phyloP scores from a whole-genome alignment of 1,140 invertebrate genomes.

The Drosophila yakuba region DNA sequence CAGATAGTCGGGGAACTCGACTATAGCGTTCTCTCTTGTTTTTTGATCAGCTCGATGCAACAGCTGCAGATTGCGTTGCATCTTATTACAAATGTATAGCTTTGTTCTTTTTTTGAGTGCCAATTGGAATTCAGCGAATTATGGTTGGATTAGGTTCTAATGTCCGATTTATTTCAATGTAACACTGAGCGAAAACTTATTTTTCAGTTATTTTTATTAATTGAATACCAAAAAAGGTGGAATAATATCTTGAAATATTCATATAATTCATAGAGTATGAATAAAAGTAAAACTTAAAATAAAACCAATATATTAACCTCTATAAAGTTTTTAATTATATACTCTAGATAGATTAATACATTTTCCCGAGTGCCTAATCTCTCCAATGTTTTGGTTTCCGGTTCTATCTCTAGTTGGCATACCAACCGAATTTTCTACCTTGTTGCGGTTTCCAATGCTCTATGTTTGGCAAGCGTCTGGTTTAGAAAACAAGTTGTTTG shows the following conservation, averaged over 20 bases:
- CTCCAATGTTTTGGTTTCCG: neutral
- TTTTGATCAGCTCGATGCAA: slow-evolving; percentile 23
- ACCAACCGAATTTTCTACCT: slow-evolving; percentile 8
- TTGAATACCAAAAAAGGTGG: no score
- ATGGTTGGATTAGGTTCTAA: neutral
- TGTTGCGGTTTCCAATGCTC: slow-evolving; percentile 7
- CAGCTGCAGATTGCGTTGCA: slow-evolving; percentile 13
- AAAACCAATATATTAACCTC: no score
- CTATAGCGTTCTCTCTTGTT: no score
- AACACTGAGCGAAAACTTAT: no score
- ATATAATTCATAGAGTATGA: no score
- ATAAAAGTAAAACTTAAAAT: no score
- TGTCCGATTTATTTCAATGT: neutral
- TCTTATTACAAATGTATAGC: neutral
- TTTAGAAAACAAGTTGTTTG: slow-evolving; percentile 17
- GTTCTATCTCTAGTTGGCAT: slow-evolving; percentile 26
- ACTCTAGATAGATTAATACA: neutral
- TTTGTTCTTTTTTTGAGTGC: neutral
- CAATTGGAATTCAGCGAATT: neutral
- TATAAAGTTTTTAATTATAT: neutral
- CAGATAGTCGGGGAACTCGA: no score
- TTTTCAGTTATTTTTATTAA: no score
- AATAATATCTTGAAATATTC: no score
- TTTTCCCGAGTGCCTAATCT: neutral
- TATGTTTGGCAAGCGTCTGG: slow-evolving; percentile 33